Evolutionary conservation across 2,113 vertebrate genomes (phyloP).

Genomic region (Ciconia stormi): DNA sequence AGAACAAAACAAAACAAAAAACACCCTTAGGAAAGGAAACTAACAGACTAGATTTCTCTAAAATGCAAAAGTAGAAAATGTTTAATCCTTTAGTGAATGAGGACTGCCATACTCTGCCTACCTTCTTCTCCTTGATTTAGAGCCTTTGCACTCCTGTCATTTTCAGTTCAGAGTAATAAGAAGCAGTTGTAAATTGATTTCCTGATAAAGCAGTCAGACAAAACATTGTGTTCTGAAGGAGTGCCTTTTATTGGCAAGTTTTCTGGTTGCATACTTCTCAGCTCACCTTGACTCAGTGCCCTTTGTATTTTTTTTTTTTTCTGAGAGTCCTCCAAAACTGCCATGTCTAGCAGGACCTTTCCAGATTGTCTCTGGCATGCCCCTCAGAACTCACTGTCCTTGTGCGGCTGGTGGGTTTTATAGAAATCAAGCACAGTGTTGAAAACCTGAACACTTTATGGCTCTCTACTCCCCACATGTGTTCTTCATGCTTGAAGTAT

Average conservation of each 20-base stretch:
- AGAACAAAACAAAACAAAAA: neutral
- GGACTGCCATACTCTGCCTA: neutral
- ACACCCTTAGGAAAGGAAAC: neutral
- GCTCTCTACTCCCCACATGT: neutral
- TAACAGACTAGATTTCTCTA: neutral
- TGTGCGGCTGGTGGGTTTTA: neutral
- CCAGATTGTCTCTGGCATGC: neutral
- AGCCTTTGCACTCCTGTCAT: neutral
- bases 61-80: neutral
- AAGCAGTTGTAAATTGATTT: slow-evolving; percentile 59
- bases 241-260: slow-evolving; percentile 53
- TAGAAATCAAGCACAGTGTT: neutral
- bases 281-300: slow-evolving; percentile 65
- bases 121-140: neutral
- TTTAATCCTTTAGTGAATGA: slow-evolving; percentile 1
- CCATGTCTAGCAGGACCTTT: neutral
- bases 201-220: slow-evolving; percentile 34
- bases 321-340: neutral
- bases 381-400: neutral
- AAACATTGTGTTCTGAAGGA: slow-evolving; percentile 64
- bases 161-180: slow-evolving; percentile 46
- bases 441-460: neutral
- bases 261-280: slow-evolving; percentile 49
- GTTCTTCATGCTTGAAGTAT: neutral
- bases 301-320: slow-evolving; percentile 28